Base-by-base conservation (phyloP, 2,888 invertebrate genomes). In the Drosophila peninsularis region DNA sequence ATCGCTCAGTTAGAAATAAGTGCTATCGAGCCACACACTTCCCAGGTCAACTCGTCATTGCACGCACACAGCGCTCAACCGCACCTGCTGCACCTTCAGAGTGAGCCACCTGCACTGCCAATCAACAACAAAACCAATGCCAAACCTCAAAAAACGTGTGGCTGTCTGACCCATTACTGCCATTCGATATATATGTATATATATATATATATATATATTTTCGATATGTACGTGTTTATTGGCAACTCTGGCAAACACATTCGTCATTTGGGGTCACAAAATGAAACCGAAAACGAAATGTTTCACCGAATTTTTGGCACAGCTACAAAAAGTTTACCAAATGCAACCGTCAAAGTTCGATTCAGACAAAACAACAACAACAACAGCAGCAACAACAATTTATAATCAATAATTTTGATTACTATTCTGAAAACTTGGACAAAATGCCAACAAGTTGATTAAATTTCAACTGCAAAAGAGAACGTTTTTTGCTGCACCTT, bases 351-450 rank as follows among this genome's bases (percentile, higher is more conserved):
- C 13, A 65, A 68, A 62, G 32, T 78, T 66, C 6, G 47, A 61
- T 65, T 63, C 50, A 42, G 17, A 10, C 37, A 27, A 36, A 14
- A 34, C 47, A 17, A 5, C 17, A n/a, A 19, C 30, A 47, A 19
- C 19, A 32, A 13, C 47, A 17, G 10, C 30, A n/a, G 13, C 30
- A 47, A 19, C 47, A 32, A 19, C 34, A 21, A 64, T 71, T 70
- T 76, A 62, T 67, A 74, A 86, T 82, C 77, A 86, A 81, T 86
- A 81, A 72, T 72, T 80, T 83, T 82, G 69, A 83, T 80, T 73
- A 71, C 70, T 63, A 68, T 66, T 39, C 57, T 63, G 42, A 57
- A 71, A 71, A 65, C 30, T 72, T 58, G 34, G n/a, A 55, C 21
- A 27, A 56, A 78, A 56, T 65, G 54, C 62, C 66, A 65, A 64